Base-by-base conservation (phyloP, 2,797 vertebrate species). In the Synanceia verrucosa region DNA sequence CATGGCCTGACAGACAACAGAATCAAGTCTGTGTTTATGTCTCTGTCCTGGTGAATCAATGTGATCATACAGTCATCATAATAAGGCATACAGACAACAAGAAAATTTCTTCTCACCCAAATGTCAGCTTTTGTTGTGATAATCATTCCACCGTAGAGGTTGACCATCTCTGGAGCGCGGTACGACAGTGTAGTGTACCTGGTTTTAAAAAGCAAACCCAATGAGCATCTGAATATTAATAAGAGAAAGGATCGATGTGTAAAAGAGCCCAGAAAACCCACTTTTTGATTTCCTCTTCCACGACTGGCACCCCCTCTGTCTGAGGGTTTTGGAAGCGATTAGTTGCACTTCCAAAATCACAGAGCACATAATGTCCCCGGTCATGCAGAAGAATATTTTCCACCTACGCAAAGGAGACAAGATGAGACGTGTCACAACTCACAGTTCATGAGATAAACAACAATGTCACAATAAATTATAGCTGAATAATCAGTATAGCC, bases 221-320 rank as follows among this genome's bases (percentile, higher is more conserved):
- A 57, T 83, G 9, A 83, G 33, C 39, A 43, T 67, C 21, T 63
- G 12, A 23, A 46, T 39, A 26, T 39, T 4, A 9, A 11, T n/a
- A 4, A 58, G 4, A 53, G 1, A 24, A 69, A 56, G 2, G 0
- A 51, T 1, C 48, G 1, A 57, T 5, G 19, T 16, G 5, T 47
- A 34, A 16, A 41, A 51, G 12, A 11, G 11, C 14, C n/a, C 2
- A 31, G 6, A 33, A 50, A 60, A 75, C 96, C 88, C 75, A 99
- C 97, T 99, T 99, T 89, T 99, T 99, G 80, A 99, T 99, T 89
- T 99, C 98, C 78, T 99, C 98, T 88, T 99, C 98, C 1, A 99
- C 96, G 0, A 92, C 88, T 0, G 95, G 94, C 36, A 98, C 97
- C 4, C 98, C 98, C 76, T 99, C 97, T 3, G 91, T 89, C 33